phyloP scores from a whole-genome alignment of 2,888 invertebrate species.

The Galerucella calmariensis region DNA sequence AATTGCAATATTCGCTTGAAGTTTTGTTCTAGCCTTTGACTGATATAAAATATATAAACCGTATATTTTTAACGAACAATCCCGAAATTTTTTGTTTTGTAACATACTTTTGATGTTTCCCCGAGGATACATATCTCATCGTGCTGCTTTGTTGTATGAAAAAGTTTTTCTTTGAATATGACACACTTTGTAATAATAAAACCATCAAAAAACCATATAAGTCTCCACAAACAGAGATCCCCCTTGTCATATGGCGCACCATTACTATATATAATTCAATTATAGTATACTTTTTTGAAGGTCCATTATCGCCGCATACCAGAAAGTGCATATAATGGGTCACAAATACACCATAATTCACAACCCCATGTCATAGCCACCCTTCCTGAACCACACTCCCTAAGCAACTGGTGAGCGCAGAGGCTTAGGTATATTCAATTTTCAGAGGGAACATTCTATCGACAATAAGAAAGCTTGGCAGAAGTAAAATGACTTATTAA shows the following conservation, averaged over 20 bases:
- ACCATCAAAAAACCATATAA: conserved; percentile 1
- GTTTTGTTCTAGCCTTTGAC: too few species aligned
- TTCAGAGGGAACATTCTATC: neutral
- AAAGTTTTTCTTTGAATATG: conserved; percentile 1
- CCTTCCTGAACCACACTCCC: conserved; percentile 30
- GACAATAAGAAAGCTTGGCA: too few species aligned
- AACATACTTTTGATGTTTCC: neutral
- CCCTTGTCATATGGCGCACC: neutral
- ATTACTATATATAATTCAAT: conserved; percentile 32
- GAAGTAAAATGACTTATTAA: too few species aligned
- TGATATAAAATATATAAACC: neutral
- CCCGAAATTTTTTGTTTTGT: neutral
- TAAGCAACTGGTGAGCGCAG: conserved; percentile 30
- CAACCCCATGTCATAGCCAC: conserved; percentile 33
- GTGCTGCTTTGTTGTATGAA: neutral
- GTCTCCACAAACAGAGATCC: neutral
- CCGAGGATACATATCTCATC: neutral
- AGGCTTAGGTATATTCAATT: neutral
- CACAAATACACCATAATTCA: conserved; percentile 40
- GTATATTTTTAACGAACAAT: neutral
- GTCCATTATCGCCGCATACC: conserved; percentile 30
- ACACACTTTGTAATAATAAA: neutral
- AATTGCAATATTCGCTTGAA: too few species aligned
- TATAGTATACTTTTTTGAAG: conserved; percentile 27
- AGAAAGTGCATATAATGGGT: conserved; percentile 38